These are phyloP conservation scores for Nanorana parkeri DNA, from an alignment of 2,113 vertebrate genomes.

Conservation along the genomic window DNA sequence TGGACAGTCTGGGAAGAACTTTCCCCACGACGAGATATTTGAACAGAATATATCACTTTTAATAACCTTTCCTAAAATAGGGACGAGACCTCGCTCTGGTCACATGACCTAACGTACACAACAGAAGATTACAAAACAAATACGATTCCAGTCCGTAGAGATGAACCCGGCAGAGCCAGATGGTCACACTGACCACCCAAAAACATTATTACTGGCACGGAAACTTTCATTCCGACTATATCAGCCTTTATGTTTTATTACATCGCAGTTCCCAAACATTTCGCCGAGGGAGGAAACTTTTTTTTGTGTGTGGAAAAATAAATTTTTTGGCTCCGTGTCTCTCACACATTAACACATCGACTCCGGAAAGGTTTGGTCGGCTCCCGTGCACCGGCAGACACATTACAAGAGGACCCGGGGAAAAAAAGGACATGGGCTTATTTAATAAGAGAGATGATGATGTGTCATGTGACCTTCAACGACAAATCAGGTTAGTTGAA, in stretches of 20 bases:
- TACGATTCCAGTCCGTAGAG: no score
- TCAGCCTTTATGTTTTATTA: conserved; percentile 30
- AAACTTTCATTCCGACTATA: conserved; percentile 3
- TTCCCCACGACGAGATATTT: no score
- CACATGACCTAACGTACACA: neutral
- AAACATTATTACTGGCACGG: conserved; percentile 8
- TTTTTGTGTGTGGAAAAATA: conserved; percentile 24
- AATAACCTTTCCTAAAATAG: neutral
- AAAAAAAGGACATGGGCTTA: no score
- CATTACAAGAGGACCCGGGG: no score
- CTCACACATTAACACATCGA: conserved; percentile 20
- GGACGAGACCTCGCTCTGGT: neutral
- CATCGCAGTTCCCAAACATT: conserved; percentile 12
- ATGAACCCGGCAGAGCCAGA: conserved; percentile 9
- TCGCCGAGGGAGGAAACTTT: conserved; percentile 8
- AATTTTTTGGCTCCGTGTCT: neutral
- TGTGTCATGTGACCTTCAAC: no score
- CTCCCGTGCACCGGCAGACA: neutral
- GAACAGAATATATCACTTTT: no score
- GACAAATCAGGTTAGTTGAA: no score
- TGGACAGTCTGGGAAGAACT: no score
- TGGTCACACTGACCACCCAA: conserved; percentile 29
- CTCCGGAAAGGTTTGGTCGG: neutral
- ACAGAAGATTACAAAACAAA: no score
- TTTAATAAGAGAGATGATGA: no score